Base-by-base conservation (phyloP, 2,888 invertebrate species). In the Rapana venosa region DNA sequence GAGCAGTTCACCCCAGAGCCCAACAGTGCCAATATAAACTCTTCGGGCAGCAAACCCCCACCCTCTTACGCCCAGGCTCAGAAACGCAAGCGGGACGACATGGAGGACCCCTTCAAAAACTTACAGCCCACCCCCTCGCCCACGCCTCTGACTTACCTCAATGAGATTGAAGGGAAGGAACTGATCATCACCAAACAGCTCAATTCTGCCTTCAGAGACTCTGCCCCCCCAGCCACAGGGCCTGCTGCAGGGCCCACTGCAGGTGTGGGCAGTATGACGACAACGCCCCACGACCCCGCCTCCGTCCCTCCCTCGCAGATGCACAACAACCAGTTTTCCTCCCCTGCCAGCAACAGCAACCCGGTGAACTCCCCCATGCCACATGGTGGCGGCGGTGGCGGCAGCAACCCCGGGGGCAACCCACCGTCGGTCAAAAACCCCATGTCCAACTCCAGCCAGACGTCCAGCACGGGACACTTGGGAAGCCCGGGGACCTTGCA, bases 131-230 rank as follows among this genome's bases (percentile, higher is more conserved):
- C 99, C 94, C 98, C 99, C 93, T 98, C 98, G 92, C 99, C 99
- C 90, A 98, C 98, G 96, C 98, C 98, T 97, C 98, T 99, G 96
- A 98, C 98, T 94, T 99, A 98, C 97, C 97, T 98, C 95, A 98
- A 98, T 97, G 98, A 98, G 94, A 98, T 99, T 96, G 98, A 99
- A 97, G 98, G 98, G 92, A 98, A 99, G 97, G 99, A 99, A 97
- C 97, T 99, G 95, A 98, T 98, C 94, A 99, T 99, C 96, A 98
- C 98, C 96, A 98, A 98, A 96, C 98, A 99, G 96, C 98, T 98
- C 87, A 99, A 99, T 96, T 98, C 98, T 79, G 98, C 98, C 96
- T 96, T 95, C 94, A 95, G 95, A 92, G 95, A 95, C 92, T 91
- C 93, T 81, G 92, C 91, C 47, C 92, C 91, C 47, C 92, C 92